Evolutionary conservation across 1,140 invertebrate species (phyloP).

Genomic region (Scaptomyza montana): DNA sequence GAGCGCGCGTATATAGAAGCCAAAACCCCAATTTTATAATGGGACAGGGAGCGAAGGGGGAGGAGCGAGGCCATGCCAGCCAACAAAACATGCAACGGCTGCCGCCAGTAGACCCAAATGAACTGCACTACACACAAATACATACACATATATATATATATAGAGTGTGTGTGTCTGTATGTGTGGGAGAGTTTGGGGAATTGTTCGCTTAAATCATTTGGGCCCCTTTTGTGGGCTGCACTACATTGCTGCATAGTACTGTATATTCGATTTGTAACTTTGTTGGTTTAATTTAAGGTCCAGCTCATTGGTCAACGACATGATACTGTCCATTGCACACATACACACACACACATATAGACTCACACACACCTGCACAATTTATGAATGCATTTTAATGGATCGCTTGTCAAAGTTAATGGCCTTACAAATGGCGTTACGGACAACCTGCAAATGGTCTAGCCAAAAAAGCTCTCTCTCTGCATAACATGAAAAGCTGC

Average conservation of each 20-base stretch:
- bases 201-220: constrained; percentile 67
- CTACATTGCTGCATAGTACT: not conserved
- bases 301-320: constrained; percentile 27
- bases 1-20: not conserved
- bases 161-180: not conserved
- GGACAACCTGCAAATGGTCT: constrained; percentile 29
- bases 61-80: constrained; percentile 6
- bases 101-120: constrained; percentile 49
- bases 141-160: not conserved
- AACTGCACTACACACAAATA: constrained; percentile 58
- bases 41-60: not conserved
- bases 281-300: constrained; percentile 68
- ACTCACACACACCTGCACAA: constrained; percentile 61
- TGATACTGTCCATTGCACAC: constrained; percentile 8
- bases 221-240: constrained; percentile 47
- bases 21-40: not conserved
- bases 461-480: constrained; percentile 29
- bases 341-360: constrained; percentile 8
- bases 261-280: constrained; percentile 66
- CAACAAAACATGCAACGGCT: constrained; percentile 39
- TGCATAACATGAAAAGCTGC: not conserved
- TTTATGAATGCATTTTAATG: constrained; percentile 78
- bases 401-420: constrained; percentile 72
- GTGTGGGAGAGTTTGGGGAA: constrained; percentile 29
- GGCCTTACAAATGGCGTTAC: constrained; percentile 9